Evolutionary conservation across 2,888 invertebrate species (phyloP).

Genomic region (Ypsolopha scabrella): DNA sequence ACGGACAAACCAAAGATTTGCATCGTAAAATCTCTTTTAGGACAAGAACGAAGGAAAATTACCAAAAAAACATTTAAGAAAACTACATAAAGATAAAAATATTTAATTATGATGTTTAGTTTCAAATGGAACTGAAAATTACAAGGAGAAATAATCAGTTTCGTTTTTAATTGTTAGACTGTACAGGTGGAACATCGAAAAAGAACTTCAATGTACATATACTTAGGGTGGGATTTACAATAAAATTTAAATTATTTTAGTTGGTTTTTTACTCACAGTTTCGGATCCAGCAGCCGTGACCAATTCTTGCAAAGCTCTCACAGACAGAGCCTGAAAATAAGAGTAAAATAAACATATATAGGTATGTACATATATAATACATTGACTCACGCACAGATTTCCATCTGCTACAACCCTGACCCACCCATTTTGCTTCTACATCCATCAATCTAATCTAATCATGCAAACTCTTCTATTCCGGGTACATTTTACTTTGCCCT

Average conservation of each 20-base stretch:
- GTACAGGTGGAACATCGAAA: neutral
- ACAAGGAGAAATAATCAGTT: neutral
- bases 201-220: constrained; percentile 8
- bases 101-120: neutral
- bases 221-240: constrained; percentile 10
- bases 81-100: constrained; percentile 1
- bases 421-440: no score
- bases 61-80: neutral
- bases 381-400: no score
- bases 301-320: constrained; percentile 97
- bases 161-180: neutral
- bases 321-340: constrained; percentile 84
- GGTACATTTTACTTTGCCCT: no score
- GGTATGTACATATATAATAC: no score
- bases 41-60: neutral
- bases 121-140: neutral
- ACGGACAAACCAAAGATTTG: constrained; percentile 24
- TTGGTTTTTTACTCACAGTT: constrained; percentile 77
- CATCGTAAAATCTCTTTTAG: constrained; percentile 29
- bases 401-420: no score
- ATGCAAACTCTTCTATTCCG: no score
- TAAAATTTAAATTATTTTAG: neutral
- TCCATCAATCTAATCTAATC: no score
- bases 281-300: constrained; percentile 95
- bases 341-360: neutral